Evolutionary conservation across 1,140 invertebrate genomes (phyloP).

Genomic region (Stenopsyche tienmushanensis): DNA sequence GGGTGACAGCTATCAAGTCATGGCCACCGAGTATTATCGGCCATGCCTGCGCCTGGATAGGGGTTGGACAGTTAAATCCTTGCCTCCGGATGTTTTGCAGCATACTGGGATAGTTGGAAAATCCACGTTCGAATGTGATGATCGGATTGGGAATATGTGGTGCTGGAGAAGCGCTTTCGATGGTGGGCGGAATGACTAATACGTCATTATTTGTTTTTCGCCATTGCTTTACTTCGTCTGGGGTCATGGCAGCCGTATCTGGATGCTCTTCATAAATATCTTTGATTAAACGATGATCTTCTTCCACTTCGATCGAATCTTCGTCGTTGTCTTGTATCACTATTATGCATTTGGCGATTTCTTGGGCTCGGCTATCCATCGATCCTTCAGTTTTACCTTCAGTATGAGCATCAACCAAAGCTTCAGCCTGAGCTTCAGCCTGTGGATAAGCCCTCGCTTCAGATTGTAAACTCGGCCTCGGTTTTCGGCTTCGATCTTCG

Average conservation of each 20-base stretch:
- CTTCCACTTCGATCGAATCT: constrained; percentile 50
- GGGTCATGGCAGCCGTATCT: constrained; percentile 64
- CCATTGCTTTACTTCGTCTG: constrained; percentile 63
- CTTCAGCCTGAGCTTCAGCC: no score
- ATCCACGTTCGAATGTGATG: constrained; percentile 81
- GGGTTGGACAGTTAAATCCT: constrained; percentile 81
- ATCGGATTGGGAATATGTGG: constrained; percentile 74
- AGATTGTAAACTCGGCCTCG: no score
- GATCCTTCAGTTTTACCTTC: no score
- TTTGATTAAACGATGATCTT: constrained; percentile 70
- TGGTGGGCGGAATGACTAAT: constrained; percentile 55
- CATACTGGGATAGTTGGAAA: constrained; percentile 79
- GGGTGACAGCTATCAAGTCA: constrained; percentile 91
- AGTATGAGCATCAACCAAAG: no score
- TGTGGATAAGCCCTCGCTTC: background rate
- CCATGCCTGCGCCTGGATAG: constrained; percentile 91
- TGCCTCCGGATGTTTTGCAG: constrained; percentile 78
- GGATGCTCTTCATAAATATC: constrained; percentile 84
- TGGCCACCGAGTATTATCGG: constrained; percentile 80
- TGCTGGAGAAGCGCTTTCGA: constrained; percentile 48
- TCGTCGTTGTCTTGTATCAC: no score
- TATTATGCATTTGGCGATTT: no score
- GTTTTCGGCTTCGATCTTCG: no score
- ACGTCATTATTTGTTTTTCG: constrained; percentile 71
- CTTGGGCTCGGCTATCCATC: no score